phyloP scores from a whole-genome alignment of 64 coral and sea anemone species.

The Dendrophyllia cribrosa region DNA sequence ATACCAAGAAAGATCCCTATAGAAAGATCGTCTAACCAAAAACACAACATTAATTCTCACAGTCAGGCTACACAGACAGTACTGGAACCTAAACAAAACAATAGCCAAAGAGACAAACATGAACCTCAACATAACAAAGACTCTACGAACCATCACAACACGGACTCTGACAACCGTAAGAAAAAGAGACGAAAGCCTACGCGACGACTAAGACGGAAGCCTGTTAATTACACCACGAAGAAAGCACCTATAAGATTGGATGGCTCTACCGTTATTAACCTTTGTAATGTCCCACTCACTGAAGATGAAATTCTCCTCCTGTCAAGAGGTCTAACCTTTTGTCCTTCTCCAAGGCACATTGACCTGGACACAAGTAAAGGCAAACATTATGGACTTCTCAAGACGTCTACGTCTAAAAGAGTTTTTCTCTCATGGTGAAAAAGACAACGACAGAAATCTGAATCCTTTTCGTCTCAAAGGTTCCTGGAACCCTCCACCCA shows the following conservation, averaged over 20 bases:
- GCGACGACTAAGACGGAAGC: neutral
- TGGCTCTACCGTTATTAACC: neutral
- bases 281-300: no score
- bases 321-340: constrained; percentile 10
- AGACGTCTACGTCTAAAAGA: constrained; percentile 10
- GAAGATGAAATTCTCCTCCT: no score
- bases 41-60: no score
- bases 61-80: no score
- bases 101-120: no score
- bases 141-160: no score
- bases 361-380: neutral
- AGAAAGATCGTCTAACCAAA: no score
- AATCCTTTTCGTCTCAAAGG: neutral
- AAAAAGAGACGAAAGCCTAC: no score
- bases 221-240: neutral
- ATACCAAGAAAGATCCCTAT: no score
- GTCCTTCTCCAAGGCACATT: constrained; percentile 6
- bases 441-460: neutral
- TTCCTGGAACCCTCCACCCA: neutral
- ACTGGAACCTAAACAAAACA: no score
- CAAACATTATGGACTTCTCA: constrained; percentile 4
- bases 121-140: no score
- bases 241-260: neutral
- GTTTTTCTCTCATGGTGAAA: constrained; percentile 15
- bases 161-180: no score